Evolutionary conservation across 2,888 invertebrate species (phyloP).

Genomic region (Carcina quercana): DNA sequence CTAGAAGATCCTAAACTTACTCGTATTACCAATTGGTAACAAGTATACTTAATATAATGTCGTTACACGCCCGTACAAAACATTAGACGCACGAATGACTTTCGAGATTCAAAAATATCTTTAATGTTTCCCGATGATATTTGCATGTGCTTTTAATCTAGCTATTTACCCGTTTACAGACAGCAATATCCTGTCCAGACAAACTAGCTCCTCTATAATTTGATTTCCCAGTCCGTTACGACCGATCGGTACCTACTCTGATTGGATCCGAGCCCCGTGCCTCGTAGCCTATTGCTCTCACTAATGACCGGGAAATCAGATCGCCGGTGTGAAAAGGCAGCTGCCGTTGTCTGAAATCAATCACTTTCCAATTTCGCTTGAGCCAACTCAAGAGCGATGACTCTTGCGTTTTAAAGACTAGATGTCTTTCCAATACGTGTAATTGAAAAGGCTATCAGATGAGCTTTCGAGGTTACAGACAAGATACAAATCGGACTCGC

Average conservation of each 20-base stretch:
- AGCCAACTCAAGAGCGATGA: conserved; percentile 17
- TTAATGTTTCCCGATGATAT: too few species aligned
- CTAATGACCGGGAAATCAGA: conserved; percentile 42
- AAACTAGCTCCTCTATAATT: conserved; percentile 28
- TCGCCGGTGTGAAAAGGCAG: conserved; percentile 35
- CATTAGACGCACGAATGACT: too few species aligned
- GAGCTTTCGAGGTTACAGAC: too few species aligned
- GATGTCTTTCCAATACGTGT: not conserved
- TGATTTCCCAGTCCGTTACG: conserved; percentile 23
- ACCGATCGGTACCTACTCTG: conserved; percentile 12
- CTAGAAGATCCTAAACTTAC: too few species aligned
- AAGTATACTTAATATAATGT: too few species aligned
- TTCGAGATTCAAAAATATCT: too few species aligned
- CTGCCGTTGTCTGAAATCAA: conserved; percentile 35
- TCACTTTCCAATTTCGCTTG: conserved; percentile 38
- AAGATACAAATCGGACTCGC: too few species aligned
- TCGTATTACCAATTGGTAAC: too few species aligned
- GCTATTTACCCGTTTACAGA: conserved; percentile 24
- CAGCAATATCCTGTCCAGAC: conserved; percentile 50
- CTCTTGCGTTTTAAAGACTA: not conserved
- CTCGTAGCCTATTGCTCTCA: conserved; percentile 24
- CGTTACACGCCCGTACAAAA: too few species aligned
- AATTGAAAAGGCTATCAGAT: not conserved
- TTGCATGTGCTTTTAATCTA: too few species aligned
- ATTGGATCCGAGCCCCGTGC: conserved; percentile 28